Conservation (phyloP, 1,140 invertebrate species). For the Drosophila lowei region DNA sequence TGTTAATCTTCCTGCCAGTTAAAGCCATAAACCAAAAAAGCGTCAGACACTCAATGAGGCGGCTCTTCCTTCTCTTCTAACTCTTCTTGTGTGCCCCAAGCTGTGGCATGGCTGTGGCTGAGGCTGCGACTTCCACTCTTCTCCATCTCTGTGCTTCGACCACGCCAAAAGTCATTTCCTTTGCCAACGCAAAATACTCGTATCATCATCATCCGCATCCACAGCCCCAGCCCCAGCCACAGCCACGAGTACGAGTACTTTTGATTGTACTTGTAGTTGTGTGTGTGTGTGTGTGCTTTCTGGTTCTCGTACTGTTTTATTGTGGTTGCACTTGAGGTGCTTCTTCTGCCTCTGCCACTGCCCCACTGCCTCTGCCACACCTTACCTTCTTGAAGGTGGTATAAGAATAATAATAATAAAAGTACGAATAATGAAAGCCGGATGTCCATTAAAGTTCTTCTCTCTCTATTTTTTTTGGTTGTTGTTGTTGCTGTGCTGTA, state of each 20-base stretch:
- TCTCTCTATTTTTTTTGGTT: constrained; percentile 18
- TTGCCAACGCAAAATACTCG: constrained; percentile 58
- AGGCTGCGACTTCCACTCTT: constrained; percentile 17
- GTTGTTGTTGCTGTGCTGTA: constrained; percentile 6
- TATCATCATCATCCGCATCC: constrained; percentile 33
- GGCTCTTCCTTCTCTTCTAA: neutral
- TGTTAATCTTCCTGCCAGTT: constrained; percentile 35
- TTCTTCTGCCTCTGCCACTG: constrained; percentile 43
- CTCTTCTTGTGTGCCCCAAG: neutral
- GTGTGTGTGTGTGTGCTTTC: constrained; percentile 8
- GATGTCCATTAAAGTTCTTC: constrained; percentile 65
- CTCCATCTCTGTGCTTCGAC: constrained; percentile 28
- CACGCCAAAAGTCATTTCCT: constrained; percentile 68
- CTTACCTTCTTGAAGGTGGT: constrained; percentile 37
- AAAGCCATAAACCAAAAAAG: constrained; percentile 46
- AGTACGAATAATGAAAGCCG: constrained; percentile 64
- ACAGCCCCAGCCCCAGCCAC: neutral
- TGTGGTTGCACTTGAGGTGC: constrained; percentile 66
- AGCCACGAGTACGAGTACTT: neutral
- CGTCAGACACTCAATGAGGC: constrained; percentile 35
- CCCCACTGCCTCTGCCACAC: constrained; percentile 24
- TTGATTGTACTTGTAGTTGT: constrained; percentile 1
- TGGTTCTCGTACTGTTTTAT: constrained; percentile 15
- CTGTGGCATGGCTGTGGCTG: neutral
- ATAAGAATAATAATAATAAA: constrained; percentile 49